These are phyloP conservation scores for Nomada hirtipes DNA, from an alignment of 2,888 invertebrate species.

Conservation along the genomic window DNA sequence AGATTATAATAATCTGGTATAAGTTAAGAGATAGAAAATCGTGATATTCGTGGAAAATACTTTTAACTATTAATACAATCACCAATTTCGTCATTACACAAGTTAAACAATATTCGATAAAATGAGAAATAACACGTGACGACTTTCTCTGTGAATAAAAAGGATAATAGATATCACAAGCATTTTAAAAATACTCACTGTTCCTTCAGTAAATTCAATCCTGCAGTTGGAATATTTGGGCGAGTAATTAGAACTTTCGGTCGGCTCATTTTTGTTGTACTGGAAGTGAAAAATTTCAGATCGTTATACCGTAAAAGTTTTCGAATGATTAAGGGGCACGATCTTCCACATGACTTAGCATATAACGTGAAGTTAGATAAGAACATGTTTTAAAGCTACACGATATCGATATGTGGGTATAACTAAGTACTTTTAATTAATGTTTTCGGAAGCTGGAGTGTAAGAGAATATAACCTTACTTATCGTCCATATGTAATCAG, in stretches of 20 bases:
- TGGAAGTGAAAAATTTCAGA: constrained; percentile 24
- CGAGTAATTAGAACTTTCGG: constrained; percentile 90
- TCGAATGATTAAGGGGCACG: not conserved
- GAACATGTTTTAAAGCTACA: not conserved
- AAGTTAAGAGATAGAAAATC: not conserved
- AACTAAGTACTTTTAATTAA: not conserved
- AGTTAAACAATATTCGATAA: not conserved
- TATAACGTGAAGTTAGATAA: constrained; percentile 13
- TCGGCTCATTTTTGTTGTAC: constrained; percentile 73
- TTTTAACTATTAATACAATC: not conserved
- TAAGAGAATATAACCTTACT: constrained; percentile 25
- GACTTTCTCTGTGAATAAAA: not conserved
- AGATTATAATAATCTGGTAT: not conserved
- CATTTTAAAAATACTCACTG: constrained; percentile 85
- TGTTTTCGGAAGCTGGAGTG: not conserved
- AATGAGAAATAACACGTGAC: not conserved
- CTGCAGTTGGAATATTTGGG: constrained; percentile 88
- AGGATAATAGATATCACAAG: not conserved
- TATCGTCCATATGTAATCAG: not conserved
- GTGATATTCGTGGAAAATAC: not conserved
- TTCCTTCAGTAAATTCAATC: constrained; percentile 87
- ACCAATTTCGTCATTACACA: not conserved
- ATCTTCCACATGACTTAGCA: constrained; percentile 3
- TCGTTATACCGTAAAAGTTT: not conserved
- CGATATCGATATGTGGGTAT: not conserved